Conservation (phyloP, 2,113 vertebrate genomes). For the Rhizomys pruinosus region DNA sequence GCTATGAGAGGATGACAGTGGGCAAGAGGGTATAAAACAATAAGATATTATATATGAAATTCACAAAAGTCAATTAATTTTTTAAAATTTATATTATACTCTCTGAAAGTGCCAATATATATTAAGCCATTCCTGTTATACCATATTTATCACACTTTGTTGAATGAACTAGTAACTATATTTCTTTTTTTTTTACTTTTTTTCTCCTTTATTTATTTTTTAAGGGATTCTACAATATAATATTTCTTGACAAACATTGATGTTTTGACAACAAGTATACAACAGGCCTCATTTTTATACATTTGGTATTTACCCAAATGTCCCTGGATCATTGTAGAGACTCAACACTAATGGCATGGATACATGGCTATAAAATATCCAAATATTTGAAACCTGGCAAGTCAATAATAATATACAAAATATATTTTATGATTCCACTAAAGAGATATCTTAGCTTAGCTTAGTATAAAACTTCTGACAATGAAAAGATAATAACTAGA, state of each 20-base stretch:
- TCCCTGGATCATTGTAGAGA: not conserved
- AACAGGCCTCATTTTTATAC: not conserved
- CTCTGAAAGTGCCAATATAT: not conserved
- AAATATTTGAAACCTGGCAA: conserved; percentile 39
- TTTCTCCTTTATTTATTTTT: too few species aligned
- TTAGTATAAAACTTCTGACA: not conserved
- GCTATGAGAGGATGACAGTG: too few species aligned
- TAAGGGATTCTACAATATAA: too few species aligned
- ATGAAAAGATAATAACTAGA: not conserved
- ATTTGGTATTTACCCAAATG: not conserved
- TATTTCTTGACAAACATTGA: not conserved
- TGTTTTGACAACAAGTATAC: not conserved
- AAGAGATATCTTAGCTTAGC: not conserved
- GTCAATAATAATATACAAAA: not conserved
- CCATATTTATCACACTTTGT: not conserved
- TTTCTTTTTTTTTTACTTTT: too few species aligned
- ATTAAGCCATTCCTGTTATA: not conserved
- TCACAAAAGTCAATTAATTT: too few species aligned
- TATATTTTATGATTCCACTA: not conserved
- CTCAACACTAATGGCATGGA: not conserved
- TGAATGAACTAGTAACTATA: not conserved
- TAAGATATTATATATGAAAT: too few species aligned
- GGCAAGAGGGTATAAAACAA: too few species aligned
- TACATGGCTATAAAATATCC: conserved; percentile 34
- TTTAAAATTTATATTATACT: not conserved